Evolutionary conservation across 2,113 vertebrate genomes (phyloP), one percentile per base, ranked within the genome.

Genomic region (Pseudopipra pipra): DNA sequence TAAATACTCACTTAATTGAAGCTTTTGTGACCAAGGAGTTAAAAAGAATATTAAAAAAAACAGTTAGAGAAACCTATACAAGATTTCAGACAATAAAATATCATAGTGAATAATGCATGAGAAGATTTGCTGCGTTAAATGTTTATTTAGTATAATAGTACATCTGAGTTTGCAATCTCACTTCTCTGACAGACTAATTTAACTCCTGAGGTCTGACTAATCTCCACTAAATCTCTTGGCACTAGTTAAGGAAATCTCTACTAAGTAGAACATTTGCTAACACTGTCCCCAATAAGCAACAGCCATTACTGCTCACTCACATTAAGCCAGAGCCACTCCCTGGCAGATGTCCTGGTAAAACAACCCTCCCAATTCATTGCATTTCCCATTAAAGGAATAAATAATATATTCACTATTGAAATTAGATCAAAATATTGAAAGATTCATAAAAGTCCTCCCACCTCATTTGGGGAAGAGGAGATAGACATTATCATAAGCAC

Each of bases 371-470:
- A 86, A 81, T 51, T 41, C 75, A 67, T 84, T 93, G 80, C 52
- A 71, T 25, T 71, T 74, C 39, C 90, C 88, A 93, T 94, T 93
- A 92, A 86, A 90, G 52, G 75, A 77, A 93, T 67, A 94, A 92
- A 86, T 74, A 87, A 91, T 86, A 58, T 39, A 80, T 67, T 59
- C 44, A 1, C 33, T 77, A 85, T 44, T 80, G 68, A 96, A 93
- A 95, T 86, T n/a, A 85, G 75, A 91, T 85, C 75, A 92, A 94
- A 93, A 94, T 93, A 93, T 58, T 83, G 59, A 58, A 96, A 93
- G 72, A 93, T 63, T 78, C 63, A 85, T 93, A 83, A 67, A 93
- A 92, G 51, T 47, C 85, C 68, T 84, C 75, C 87, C 75, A 81
- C 25, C 27, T 91, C 66, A 79, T 95, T 62, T 82, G 52, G 51